A percentile compares a stretch with the other conserved stretches of the same genome.
phyloP scores from a whole-genome alignment of 2,797 vertebrate species.

The Numenius phaeopus region DNA sequence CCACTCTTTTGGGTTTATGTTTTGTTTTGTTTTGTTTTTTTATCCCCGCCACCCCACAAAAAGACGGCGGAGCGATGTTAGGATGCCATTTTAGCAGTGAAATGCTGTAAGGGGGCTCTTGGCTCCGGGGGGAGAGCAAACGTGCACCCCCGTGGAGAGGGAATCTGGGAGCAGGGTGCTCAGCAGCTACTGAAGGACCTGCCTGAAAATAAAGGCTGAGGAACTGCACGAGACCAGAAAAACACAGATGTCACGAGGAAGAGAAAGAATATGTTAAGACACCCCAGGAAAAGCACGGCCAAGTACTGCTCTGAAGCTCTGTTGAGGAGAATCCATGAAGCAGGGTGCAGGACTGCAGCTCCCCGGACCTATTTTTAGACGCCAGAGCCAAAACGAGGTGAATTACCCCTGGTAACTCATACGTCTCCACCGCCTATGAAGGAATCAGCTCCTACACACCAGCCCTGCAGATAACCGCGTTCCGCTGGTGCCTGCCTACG shows the following conservation, averaged over 20 bases:
- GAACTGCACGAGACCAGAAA: background rate
- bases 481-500: fast-evolving
- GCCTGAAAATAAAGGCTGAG: background rate
- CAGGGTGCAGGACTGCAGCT: background rate
- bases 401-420: background rate
- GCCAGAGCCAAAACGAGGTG: background rate
- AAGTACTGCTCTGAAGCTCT: background rate
- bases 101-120: background rate
- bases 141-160: background rate
- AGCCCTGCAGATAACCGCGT: background rate
- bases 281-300: background rate
- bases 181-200: background rate
- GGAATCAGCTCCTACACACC: background rate
- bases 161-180: background rate
- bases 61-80: background rate
- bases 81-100: background rate
- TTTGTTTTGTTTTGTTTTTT: too few relatives aligned
- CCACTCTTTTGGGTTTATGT: background rate
- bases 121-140: background rate
- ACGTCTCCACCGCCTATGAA: background rate
- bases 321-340: background rate
- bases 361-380: background rate
- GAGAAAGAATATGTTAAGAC: background rate
- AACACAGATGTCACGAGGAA: fast-evolving
- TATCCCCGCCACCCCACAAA: background rate